These are phyloP conservation scores for Drosophila tripunctata DNA, from an alignment of 2,888 invertebrate species.

Conservation along the genomic window DNA sequence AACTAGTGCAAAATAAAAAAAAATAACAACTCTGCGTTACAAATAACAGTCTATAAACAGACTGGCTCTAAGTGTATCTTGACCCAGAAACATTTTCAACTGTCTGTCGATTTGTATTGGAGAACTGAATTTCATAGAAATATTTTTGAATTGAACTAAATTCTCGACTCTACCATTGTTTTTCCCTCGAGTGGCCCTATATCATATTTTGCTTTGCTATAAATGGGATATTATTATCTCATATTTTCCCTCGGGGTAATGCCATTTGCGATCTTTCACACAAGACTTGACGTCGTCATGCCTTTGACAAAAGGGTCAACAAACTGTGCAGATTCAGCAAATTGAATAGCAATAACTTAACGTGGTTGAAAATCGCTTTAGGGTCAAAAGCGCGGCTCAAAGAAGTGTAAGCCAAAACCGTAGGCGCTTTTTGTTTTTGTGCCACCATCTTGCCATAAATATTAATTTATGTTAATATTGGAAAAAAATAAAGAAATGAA, in stretches of 20 bases:
- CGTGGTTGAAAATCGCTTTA: constrained; percentile 46
- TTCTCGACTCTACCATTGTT: neutral
- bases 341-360: constrained; percentile 28
- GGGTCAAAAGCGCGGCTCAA: constrained; percentile 58
- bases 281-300: constrained; percentile 38
- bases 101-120: too few relatives aligned
- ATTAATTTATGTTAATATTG: constrained; percentile 74
- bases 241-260: constrained; percentile 34
- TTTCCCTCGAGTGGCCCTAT: constrained; percentile 5
- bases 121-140: too few relatives aligned
- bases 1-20: neutral
- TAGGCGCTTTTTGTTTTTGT: constrained; percentile 24
- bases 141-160: too few relatives aligned
- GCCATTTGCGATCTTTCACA: constrained; percentile 54
- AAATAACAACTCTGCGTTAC: neutral
- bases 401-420: constrained; percentile 3
- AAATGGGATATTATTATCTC: constrained; percentile 40
- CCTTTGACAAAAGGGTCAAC: constrained; percentile 59
- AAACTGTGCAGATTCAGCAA: constrained; percentile 56
- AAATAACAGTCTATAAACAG: constrained; percentile 5
- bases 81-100: constrained; percentile 22
- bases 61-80: constrained; percentile 32
- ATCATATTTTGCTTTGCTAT: neutral
- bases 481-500: constrained; percentile 5
- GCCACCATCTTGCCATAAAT: constrained; percentile 62